A percentile compares a stretch with the other conserved stretches of the same genome.
These are phyloP conservation scores for Theristicus caerulescens DNA, from an alignment of 2,113 vertebrate species.

Conservation along the genomic window DNA sequence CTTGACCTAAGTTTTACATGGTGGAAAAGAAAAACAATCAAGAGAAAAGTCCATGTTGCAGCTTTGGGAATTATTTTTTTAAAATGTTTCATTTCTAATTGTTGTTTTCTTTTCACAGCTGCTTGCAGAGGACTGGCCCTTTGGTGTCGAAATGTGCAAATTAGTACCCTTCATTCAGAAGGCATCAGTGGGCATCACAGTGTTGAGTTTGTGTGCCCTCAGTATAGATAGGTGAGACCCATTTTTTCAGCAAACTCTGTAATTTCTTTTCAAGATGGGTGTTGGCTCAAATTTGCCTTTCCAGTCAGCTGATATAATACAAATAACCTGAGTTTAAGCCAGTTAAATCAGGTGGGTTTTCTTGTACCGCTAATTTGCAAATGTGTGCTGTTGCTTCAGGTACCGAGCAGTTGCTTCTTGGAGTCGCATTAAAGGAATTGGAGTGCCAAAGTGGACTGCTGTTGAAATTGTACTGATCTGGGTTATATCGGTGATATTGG, in stretches of 20 bases:
- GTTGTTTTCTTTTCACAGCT: conserved; percentile 77
- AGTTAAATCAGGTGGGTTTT: background rate
- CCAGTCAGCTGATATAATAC: background rate
- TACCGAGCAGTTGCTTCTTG: conserved; percentile 90
- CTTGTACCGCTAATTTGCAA: background rate
- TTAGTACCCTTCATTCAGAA: conserved; percentile 94
- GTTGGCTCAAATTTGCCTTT: background rate
- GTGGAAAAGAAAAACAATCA: background rate
- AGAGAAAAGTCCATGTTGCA: background rate
- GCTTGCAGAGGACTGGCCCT: conserved; percentile 90
- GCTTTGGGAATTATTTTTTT: background rate
- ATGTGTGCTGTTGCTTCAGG: conserved; percentile 63
- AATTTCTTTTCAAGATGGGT: background rate
- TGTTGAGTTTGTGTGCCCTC: conserved; percentile 89
- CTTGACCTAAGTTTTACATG: background rate
- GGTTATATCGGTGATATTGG: conserved; percentile 85
- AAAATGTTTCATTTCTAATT: background rate
- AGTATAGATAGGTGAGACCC: conserved; percentile 89
- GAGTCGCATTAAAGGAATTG: conserved; percentile 88
- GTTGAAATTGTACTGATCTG: conserved; percentile 91
- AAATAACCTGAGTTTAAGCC: background rate
- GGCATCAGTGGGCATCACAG: conserved; percentile 90
- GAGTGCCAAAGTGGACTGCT: conserved; percentile 85
- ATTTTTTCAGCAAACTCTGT: background rate
- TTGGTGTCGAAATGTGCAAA: conserved; percentile 89